Conservation (phyloP, 2,113 vertebrate genomes). For the Forbesichthys papilliferus region DNA sequence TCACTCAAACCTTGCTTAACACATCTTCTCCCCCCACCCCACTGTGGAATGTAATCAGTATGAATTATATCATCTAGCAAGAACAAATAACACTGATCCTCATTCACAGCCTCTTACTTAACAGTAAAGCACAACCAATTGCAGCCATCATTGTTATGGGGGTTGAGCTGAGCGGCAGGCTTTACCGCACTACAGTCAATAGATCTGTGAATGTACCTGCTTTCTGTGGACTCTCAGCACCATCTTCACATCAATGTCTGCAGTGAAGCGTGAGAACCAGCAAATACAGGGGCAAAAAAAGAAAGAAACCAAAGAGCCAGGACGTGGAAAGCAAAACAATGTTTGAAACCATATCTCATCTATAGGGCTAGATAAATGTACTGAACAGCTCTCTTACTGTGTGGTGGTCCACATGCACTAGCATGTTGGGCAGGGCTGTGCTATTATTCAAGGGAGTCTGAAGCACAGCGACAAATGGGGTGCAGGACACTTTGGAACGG, state of each 20-base stretch:
- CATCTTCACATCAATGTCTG: conserved; percentile 28
- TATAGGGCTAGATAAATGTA: background rate
- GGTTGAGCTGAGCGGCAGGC: conserved; percentile 4
- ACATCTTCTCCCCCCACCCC: no score
- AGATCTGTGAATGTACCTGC: conserved; percentile 21
- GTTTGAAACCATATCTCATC: conserved; percentile 9
- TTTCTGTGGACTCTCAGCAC: conserved; percentile 6
- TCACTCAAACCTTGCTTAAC: no score
- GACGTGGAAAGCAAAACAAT: no score
- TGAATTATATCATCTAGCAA: no score
- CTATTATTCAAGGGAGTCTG: no score
- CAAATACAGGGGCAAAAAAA: conserved; percentile 27
- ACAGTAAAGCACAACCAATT: background rate
- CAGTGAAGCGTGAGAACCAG: conserved; percentile 16
- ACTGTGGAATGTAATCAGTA: conserved; percentile 9
- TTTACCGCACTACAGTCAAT: conserved; percentile 13
- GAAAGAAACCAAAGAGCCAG: background rate
- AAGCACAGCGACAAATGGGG: no score
- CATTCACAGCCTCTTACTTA: conserved; percentile 1
- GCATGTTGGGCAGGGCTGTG: background rate
- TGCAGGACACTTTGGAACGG: no score
- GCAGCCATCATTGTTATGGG: background rate
- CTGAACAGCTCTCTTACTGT: conserved; percentile 8
- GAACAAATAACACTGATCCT: background rate
- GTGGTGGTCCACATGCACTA: conserved; percentile 2